phyloP scores from a whole-genome alignment of 2,888 invertebrate species.

The Bombylius major region DNA sequence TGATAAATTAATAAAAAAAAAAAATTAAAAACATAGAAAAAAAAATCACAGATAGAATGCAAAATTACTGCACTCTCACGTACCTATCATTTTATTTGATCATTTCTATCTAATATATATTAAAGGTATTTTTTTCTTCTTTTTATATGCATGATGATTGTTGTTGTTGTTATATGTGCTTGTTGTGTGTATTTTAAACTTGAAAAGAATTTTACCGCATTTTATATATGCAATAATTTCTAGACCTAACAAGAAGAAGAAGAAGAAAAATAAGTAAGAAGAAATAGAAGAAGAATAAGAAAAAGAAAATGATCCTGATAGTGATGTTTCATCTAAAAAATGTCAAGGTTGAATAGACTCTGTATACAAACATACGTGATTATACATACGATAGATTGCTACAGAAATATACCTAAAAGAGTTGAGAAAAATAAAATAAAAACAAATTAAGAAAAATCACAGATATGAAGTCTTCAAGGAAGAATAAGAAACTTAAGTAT shows the following conservation, averaged over 20 bases:
- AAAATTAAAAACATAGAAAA: too few species aligned
- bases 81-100: neutral
- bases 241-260: neutral
- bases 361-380: too few species aligned
- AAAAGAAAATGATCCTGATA: neutral
- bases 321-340: neutral
- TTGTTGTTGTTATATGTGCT: too few species aligned
- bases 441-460: too few species aligned
- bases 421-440: too few species aligned
- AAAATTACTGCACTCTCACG: conserved; percentile 1
- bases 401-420: too few species aligned
- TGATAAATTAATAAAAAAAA: too few species aligned
- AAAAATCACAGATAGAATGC: neutral
- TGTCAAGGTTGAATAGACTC: neutral
- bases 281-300: too few species aligned
- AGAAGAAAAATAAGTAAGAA: too few species aligned
- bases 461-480: too few species aligned
- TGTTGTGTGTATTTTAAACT: neutral
- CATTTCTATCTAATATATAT: neutral
- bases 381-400: too few species aligned
- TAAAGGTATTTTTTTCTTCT: neutral
- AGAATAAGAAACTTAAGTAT: neutral
- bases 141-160: neutral
- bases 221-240: neutral
- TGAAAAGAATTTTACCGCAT: neutral